Conservation (phyloP, 2,113 vertebrate genomes). For the Paradoxurus hermaphroditus region DNA sequence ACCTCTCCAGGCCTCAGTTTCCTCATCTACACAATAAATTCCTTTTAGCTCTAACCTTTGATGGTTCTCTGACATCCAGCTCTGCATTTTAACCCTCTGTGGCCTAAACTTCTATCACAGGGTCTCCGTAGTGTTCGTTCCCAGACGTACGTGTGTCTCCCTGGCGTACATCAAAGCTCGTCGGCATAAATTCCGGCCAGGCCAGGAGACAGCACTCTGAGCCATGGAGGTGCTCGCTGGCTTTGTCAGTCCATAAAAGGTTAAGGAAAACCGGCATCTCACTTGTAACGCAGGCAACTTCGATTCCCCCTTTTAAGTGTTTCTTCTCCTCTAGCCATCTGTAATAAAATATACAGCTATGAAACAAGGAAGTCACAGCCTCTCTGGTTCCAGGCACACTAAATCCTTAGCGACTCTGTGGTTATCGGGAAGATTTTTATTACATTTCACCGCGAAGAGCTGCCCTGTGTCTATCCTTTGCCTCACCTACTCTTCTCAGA, state of each 20-base stretch:
- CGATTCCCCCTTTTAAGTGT: not conserved
- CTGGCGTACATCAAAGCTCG: rapidly evolving
- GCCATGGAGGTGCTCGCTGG: not conserved
- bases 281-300: not conserved
- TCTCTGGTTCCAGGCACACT: not conserved
- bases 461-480: not conserved
- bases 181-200: not conserved
- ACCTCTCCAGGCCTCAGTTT: not conserved
- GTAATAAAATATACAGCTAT: not conserved
- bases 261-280: not conserved
- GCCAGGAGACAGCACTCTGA: not conserved
- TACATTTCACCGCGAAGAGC: not conserved
- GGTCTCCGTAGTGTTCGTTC: not conserved
- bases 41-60: not conserved
- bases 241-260: not conserved
- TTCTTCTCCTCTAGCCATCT: not conserved
- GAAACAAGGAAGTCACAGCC: not conserved
- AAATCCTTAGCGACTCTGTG: not conserved
- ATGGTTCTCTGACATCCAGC: not conserved
- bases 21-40: not conserved
- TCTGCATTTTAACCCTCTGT: not conserved
- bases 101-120: not conserved
- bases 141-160: not conserved
- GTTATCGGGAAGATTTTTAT: not conserved
- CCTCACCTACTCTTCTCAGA: not conserved